phyloP scores from a whole-genome alignment of 2,797 vertebrate species.

The Esox masquinongy region DNA sequence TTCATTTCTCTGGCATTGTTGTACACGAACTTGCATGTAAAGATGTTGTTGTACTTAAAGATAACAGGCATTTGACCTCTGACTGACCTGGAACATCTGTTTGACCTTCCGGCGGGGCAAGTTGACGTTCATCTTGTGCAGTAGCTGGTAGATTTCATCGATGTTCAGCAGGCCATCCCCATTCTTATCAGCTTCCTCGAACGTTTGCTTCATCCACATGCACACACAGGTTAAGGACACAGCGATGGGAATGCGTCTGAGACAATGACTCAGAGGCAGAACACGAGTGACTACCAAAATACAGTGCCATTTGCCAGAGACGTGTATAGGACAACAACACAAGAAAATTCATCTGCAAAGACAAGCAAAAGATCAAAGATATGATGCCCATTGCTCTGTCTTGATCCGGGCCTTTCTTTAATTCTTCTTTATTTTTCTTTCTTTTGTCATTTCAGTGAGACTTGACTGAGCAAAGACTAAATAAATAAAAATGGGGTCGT shows the following conservation, averaged over 20 bases:
- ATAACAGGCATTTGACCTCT: background rate
- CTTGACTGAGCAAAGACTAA: too few relatives aligned
- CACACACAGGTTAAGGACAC: constrained; percentile 78
- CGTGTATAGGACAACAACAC: too few relatives aligned
- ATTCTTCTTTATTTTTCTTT: too few relatives aligned
- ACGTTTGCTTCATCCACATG: constrained; percentile 98
- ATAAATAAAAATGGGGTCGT: too few relatives aligned
- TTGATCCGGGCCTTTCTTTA: too few relatives aligned
- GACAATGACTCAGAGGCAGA: background rate
- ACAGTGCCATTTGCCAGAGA: too few relatives aligned
- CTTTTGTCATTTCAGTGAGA: too few relatives aligned
- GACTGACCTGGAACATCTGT: constrained; percentile 96
- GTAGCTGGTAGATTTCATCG: constrained; percentile 95
- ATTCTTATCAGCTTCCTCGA: constrained; percentile 97
- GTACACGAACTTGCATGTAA: too few relatives aligned
- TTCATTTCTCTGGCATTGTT: too few relatives aligned
- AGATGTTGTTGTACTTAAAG: background rate
- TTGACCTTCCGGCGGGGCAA: constrained; percentile 96
- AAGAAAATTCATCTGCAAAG: too few relatives aligned
- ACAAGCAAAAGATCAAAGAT: too few relatives aligned
- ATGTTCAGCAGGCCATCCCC: constrained; percentile 95
- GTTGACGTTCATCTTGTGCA: constrained; percentile 96
- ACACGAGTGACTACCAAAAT: background rate
- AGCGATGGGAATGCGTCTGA: background rate
- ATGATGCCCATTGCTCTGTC: too few relatives aligned